These are phyloP conservation scores for Panagrolaimus sp. DNA, from an alignment of 1,140 invertebrate genomes.

Conservation along the genomic window DNA sequence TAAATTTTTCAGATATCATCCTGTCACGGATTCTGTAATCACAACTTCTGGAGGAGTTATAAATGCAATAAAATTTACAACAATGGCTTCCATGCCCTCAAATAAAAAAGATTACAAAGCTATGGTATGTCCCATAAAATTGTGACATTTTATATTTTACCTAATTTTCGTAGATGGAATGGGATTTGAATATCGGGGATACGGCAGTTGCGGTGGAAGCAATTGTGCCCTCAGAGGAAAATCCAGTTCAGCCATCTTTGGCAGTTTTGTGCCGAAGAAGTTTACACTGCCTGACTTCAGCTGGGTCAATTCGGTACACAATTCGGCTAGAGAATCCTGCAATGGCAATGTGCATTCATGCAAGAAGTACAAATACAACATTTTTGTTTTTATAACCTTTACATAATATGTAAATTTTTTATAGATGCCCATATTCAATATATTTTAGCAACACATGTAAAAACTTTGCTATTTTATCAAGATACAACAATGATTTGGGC, in stretches of 20 bases:
- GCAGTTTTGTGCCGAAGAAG: constrained; percentile 39
- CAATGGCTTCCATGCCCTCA: neutral
- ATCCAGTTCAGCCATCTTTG: constrained; percentile 44
- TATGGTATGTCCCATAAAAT: neutral
- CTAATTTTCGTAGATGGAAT: constrained; percentile 35
- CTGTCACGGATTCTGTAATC: neutral
- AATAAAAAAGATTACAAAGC: neutral
- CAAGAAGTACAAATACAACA: constrained; percentile 6
- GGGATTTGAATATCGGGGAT: constrained; percentile 44
- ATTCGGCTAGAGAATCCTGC: constrained; percentile 45
- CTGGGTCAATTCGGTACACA: constrained; percentile 35
- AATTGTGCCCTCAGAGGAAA: constrained; percentile 10
- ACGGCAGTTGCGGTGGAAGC: constrained; percentile 36
- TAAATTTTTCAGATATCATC: too few relatives aligned
- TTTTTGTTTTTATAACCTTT: constrained; percentile 16
- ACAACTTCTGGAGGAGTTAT: constrained; percentile 7
- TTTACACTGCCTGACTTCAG: constrained; percentile 49
- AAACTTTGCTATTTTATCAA: constrained; percentile 42
- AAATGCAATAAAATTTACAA: neutral
- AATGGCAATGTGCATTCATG: constrained; percentile 29
- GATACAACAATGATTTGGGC: constrained; percentile 39
- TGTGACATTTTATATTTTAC: neutral
- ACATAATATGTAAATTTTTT: constrained; percentile 21
- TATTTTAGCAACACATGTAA: constrained; percentile 39
- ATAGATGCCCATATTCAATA: constrained; percentile 34